Conservation (phyloP, 2,113 vertebrate genomes). For the Bungarus multicinctus region DNA sequence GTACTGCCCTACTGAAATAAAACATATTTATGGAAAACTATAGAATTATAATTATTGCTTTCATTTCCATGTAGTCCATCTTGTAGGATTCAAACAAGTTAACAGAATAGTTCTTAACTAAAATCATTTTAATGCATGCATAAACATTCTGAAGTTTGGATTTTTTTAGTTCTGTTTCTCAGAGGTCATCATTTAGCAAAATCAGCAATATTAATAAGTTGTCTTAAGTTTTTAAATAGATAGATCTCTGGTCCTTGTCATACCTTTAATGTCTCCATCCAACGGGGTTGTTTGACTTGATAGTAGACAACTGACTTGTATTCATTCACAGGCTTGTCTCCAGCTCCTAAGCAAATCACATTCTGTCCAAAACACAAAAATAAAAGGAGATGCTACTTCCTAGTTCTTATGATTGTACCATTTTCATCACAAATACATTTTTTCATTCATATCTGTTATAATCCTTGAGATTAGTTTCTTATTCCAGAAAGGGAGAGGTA, state of each 20-base stretch:
- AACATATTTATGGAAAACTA: not conserved
- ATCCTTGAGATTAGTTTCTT: not conserved
- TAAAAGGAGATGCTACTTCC: not conserved
- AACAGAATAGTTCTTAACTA: not conserved
- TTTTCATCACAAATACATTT: constrained; percentile 1
- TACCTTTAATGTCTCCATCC: constrained; percentile 99
- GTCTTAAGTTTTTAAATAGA: not conserved
- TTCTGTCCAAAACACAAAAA: constrained; percentile 60
- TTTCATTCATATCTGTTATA: not conserved
- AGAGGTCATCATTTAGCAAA: not conserved
- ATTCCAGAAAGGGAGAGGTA: not conserved
- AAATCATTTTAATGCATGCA: not conserved
- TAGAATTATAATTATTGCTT: not conserved
- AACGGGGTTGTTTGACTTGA: constrained; percentile 94
- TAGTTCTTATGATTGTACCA: not conserved
- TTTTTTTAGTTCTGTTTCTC: not conserved
- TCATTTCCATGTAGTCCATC: not conserved
- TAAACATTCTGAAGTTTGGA: not conserved
- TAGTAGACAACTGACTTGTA: constrained; percentile 95
- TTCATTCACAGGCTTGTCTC: constrained; percentile 86
- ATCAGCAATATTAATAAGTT: not conserved
- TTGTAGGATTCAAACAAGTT: not conserved
- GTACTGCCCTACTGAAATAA: not conserved
- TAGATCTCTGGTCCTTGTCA: rapidly evolving
- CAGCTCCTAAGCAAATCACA: constrained; percentile 91